A percentile compares a stretch with the other conserved stretches of the same genome.
Evolutionary conservation across 92 coral and sea anemone genomes (phyloP).

Genomic region (Epizoanthus stellaris): DNA sequence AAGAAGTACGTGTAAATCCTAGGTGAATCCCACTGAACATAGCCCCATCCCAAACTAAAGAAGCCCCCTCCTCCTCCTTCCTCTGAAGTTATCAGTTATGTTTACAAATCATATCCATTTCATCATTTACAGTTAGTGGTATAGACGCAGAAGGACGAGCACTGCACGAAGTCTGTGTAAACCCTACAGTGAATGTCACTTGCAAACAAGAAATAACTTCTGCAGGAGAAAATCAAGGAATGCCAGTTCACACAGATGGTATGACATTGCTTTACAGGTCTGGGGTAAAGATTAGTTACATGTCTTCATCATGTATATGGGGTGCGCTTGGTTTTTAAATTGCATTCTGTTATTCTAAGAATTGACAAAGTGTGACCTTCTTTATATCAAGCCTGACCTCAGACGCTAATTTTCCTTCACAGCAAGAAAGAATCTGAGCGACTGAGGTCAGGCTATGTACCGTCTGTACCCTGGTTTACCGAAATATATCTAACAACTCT

Average conservation of each 20-base stretch:
- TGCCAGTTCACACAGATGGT: slow-evolving; percentile 15
- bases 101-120: neutral
- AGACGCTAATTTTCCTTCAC: too few relatives aligned
- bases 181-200: neutral
- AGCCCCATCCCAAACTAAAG: too few relatives aligned
- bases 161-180: neutral
- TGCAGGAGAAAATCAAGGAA: neutral
- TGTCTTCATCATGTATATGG: neutral
- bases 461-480: too few relatives aligned
- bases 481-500: too few relatives aligned
- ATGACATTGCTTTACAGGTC: neutral
- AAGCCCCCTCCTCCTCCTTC: too few relatives aligned
- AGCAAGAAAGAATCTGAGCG: too few relatives aligned
- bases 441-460: too few relatives aligned
- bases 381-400: too few relatives aligned
- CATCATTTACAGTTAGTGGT: neutral
- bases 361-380: too few relatives aligned
- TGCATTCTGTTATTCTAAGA: too few relatives aligned
- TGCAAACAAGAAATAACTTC: slow-evolving; percentile 12
- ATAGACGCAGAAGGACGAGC: neutral
- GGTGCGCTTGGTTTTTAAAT: neutral
- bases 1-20: neutral
- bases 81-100: too few relatives aligned
- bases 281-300: neutral
- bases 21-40: neutral